Base-by-base conservation (phyloP, 2,797 vertebrate species). In the Labeo calbasu region DNA sequence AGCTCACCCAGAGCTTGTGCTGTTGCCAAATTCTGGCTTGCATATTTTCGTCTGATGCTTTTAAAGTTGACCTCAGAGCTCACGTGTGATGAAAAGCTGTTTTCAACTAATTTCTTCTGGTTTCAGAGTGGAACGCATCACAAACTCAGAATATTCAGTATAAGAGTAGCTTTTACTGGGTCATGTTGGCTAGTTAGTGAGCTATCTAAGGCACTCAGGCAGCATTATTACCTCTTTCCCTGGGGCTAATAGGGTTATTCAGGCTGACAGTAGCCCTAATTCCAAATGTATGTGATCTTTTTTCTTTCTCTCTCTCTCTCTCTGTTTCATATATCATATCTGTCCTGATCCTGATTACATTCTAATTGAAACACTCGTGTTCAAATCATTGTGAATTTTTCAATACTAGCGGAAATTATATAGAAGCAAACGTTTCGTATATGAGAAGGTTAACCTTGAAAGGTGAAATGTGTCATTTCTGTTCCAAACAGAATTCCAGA, bases 291-390 rank as follows among this genome's bases (percentile, higher is more conserved):
- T 65, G 59, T 10, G 12, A 79, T 63, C 85, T 86, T 61, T 87
- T 55, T 88, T 92, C 87, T 92, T 40, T 86, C 61, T 15, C 5
- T 43, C 13, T 36, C 79, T 87, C 84, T 90, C 59, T 12, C 8
- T 48, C 23, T 53, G 8, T 70, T 23, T 73, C 70, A 51, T 82
- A 53, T 43, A 76, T 84, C 40, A 53, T 32, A 78, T 46, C 73
- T 48, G 13, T 69, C 63, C 48, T 61, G 65, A 78, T 48, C 40
- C 65, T 69, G 23, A 69, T 77, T 78, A 57, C 25, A 32, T 84
- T 70, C 21, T 78, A 59, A 84, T 50, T 57, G 36, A 77, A 50
- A 5, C 28, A 25, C 21, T 19, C 11, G 5, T 77, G 50, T 68
- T 48, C 2, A 15, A 43, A 77, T 63, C 68, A 77, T 40, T 32